Conservation (phyloP, 2,797 vertebrate species). For the Coreius guichenoti region DNA sequence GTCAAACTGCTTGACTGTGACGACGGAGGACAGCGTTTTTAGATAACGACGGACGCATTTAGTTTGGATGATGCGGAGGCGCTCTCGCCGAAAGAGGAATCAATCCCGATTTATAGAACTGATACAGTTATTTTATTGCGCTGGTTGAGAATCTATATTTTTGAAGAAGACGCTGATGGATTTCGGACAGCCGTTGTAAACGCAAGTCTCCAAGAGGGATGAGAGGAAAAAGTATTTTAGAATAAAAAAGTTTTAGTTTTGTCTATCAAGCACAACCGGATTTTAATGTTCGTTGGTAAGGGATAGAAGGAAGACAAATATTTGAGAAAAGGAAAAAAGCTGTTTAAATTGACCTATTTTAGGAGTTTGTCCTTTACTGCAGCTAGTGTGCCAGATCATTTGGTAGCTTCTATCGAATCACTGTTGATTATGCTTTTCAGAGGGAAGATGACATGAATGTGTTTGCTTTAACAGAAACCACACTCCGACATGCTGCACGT, state of each 20-base stretch:
- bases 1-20: conserved; percentile 29
- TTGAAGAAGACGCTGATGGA: conserved; percentile 85
- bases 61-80: conserved; percentile 60
- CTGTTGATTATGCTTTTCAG: conserved; percentile 66
- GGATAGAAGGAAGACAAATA: conserved; percentile 67
- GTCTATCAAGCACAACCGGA: conserved; percentile 90
- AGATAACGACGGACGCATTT: conserved; percentile 53
- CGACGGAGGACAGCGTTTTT: conserved; percentile 56
- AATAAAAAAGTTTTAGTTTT: conserved; percentile 83
- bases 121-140: conserved; percentile 83
- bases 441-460: conserved; percentile 70
- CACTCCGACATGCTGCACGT: conserved; percentile 26
- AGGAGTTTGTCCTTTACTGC: conserved; percentile 71
- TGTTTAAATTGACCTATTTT: conserved; percentile 75
- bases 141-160: conserved; percentile 95
- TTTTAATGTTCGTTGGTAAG: conserved; percentile 77
- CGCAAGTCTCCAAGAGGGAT: conserved; percentile 78
- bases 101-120: conserved; percentile 83
- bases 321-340: conserved; percentile 61
- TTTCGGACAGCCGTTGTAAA: conserved; percentile 82
- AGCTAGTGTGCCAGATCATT: conserved; percentile 69
- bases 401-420: conserved; percentile 65
- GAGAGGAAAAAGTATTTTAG: conserved; percentile 77
- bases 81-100: conserved; percentile 37
- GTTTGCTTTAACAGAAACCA: conserved; percentile 78